Base-by-base conservation (phyloP, 2,113 vertebrate species). In the Menura novaehollandiae region DNA sequence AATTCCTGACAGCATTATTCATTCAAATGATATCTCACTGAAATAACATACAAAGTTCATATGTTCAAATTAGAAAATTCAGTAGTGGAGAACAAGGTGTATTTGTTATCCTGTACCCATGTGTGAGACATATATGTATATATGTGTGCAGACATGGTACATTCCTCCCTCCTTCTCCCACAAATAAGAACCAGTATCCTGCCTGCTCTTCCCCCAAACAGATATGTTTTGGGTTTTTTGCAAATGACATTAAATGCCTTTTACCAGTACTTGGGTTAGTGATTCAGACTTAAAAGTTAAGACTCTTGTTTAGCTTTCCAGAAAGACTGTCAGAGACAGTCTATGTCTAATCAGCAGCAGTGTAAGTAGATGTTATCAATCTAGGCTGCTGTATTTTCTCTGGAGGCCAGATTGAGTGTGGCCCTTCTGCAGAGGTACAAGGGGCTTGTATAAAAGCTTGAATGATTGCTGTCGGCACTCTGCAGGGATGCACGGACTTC, bases 221-320 rank as follows among this genome's bases (percentile, higher is more conserved):
- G 5, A 7, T 33, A 9, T 2, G 6, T 11, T 35, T 44, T 44
- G 21, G 4, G 0, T 5, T 19, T 77, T 67, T 74, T 15, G 2
- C 24, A 37, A 51, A 35, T 47, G 30, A 30, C 35, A 19, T 58
- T 27, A 21, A 75, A 63, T 66, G 15, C 18, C 6, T 63, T 74
- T 67, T 85, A 43, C 39, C 6, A 33, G 43, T 59, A 33, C 30
- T 43, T 76, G 37, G 56, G 37, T 46, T 74, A 67, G 55, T 75
- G 76, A 30, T 72, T 88, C 53, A 39, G 63, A 27, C 51, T 82
- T 52, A 27, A 37, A 76, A 86, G 67, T 83, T 75, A 28, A 52
- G 63, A 17, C 9, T 59, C 30, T 21, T 22, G 51, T 59, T 85
- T 52, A 75, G 47, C 32, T 78, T 81, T 67, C 56, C 22, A 33